Conservation (phyloP, 2,113 vertebrate genomes). For the Puffinus mauretanicus region DNA sequence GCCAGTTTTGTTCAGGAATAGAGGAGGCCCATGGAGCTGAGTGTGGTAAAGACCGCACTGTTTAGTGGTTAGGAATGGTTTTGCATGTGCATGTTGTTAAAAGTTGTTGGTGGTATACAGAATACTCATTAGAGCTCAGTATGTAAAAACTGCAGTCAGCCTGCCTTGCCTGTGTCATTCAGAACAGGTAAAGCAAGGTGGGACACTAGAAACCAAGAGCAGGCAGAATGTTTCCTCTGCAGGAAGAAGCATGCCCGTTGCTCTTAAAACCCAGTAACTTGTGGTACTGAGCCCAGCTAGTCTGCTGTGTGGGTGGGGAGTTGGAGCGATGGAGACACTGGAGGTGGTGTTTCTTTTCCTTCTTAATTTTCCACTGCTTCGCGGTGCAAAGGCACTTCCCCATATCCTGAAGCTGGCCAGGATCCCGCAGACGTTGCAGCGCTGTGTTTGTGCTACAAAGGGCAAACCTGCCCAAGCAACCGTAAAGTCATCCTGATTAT, state of each 20-base stretch:
- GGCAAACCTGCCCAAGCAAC: background rate
- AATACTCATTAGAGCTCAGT: background rate
- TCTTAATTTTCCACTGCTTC: background rate
- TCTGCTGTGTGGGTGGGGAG: background rate
- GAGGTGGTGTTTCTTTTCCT: background rate
- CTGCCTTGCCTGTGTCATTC: background rate
- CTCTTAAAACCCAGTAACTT: background rate
- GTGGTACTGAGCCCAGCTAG: background rate
- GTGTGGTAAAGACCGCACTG: background rate
- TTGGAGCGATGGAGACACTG: background rate
- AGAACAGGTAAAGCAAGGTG: background rate
- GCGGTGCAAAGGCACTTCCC: background rate
- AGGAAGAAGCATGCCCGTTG: background rate
- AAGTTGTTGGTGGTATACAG: background rate
- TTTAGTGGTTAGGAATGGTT: background rate
- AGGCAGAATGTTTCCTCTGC: background rate
- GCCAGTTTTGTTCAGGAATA: background rate
- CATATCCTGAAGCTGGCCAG: background rate
- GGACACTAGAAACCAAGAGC: background rate
- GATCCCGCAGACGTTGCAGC: accelerated
- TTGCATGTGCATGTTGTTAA: background rate
- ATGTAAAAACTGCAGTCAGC: background rate
- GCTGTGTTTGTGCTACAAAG: background rate
- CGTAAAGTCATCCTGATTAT: background rate
- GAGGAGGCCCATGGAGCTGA: background rate